These are phyloP conservation scores for Etheostoma cragini DNA, from an alignment of 2,113 vertebrate genomes.

Conservation along the genomic window DNA sequence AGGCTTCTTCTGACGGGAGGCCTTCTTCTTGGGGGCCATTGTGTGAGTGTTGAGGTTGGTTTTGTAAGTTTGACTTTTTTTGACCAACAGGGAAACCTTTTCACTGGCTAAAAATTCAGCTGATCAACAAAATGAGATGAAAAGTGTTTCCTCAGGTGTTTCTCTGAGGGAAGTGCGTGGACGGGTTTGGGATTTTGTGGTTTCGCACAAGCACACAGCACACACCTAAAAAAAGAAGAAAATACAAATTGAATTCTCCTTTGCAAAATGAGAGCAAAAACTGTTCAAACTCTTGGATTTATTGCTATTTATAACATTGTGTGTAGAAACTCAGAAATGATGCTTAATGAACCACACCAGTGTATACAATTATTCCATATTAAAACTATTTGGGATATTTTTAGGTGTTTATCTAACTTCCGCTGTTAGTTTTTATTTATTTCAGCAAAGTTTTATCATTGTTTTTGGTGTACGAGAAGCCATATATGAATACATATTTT, in stretches of 20 bases:
- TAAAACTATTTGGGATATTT: background rate
- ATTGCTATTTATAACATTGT: background rate
- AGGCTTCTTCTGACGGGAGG: slow-evolving; percentile 79
- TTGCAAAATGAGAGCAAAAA: background rate
- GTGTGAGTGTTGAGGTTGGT: background rate
- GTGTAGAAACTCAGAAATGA: background rate
- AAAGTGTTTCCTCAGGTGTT: background rate
- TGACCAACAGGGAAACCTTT: slow-evolving; percentile 19
- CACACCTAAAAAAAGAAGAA: slow-evolving; percentile 68
- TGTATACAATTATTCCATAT: background rate
- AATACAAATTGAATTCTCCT: background rate
- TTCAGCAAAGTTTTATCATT: background rate
- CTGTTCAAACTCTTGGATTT: background rate
- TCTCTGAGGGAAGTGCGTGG: background rate
- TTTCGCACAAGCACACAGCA: slow-evolving; percentile 64
- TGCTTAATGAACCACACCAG: background rate
- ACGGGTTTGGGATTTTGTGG: slow-evolving; percentile 22
- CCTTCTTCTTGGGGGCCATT: slow-evolving; percentile 89
- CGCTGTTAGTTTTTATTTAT: background rate
- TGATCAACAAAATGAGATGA: background rate
- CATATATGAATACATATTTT: background rate
- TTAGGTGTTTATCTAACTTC: background rate
- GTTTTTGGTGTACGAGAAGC: background rate
- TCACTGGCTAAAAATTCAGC: slow-evolving; percentile 17
- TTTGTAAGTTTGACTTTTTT: background rate